A percentile compares a stretch with the other conserved stretches of the same genome.
Evolutionary conservation across 1,140 invertebrate species (phyloP).

Genomic region (Camponotus floridanus): DNA sequence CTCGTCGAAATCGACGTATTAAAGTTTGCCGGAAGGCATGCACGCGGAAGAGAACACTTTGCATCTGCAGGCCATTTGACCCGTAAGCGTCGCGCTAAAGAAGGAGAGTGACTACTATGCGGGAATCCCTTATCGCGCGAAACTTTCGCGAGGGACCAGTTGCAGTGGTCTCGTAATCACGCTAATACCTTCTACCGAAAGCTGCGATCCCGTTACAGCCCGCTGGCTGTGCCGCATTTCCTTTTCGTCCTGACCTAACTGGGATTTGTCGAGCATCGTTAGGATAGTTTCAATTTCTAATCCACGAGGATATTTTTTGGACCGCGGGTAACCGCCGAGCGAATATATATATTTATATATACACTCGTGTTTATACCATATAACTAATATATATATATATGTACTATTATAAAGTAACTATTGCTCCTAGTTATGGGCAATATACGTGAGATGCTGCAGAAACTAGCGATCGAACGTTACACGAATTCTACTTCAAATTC

Average conservation of each 20-base stretch:
- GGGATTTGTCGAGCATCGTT: constrained; percentile 33
- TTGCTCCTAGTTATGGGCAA: not conserved
- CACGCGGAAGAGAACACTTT: constrained; percentile 53
- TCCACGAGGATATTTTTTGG: constrained; percentile 52
- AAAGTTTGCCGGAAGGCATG: constrained; percentile 59
- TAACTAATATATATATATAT: not conserved
- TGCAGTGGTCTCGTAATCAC: constrained; percentile 63
- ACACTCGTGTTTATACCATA: not conserved
- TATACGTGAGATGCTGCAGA: constrained; percentile 22
- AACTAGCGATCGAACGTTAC: constrained; percentile 43
- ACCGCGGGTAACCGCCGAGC: not conserved
- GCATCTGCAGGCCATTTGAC: constrained; percentile 64
- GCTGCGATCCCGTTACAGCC: constrained; percentile 26
- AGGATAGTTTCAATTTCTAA: constrained; percentile 33
- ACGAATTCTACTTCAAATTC: constrained; percentile 12
- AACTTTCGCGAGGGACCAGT: constrained; percentile 61
- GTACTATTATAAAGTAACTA: not conserved
- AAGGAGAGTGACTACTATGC: constrained; percentile 60
- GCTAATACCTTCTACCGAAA: constrained; percentile 58
- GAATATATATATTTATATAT: not conserved
- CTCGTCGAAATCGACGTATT: constrained; percentile 55
- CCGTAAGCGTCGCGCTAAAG: constrained; percentile 43
- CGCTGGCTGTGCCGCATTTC: not conserved
- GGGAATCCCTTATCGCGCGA: constrained; percentile 49
- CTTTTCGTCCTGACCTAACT: not conserved